phyloP scores from a whole-genome alignment of 2,113 vertebrate species.

The Maylandia zebra region DNA sequence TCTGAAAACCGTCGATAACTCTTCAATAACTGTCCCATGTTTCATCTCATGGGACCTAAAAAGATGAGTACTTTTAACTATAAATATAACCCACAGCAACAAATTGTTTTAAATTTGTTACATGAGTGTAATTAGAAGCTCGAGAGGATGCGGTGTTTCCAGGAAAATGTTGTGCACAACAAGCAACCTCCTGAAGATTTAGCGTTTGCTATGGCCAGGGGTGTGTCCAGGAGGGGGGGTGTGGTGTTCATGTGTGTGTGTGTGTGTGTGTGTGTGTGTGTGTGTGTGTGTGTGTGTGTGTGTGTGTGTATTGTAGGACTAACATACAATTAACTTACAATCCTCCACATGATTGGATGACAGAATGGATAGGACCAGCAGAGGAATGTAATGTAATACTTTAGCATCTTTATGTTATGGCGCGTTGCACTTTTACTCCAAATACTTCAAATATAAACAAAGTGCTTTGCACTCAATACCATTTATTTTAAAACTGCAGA shows the following conservation, averaged over 20 bases:
- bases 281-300: neutral
- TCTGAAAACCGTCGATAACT: neutral
- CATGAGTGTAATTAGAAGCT: neutral
- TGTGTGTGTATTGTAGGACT: neutral
- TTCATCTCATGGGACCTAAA: neutral
- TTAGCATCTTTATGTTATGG: accelerated
- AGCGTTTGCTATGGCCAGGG: accelerated
- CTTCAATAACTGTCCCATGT: neutral
- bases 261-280: neutral
- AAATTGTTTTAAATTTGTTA: accelerated
- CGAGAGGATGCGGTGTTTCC: neutral
- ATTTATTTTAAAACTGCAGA: neutral
- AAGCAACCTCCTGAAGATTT: neutral
- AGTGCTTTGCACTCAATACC: neutral
- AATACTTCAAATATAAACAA: neutral
- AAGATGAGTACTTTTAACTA: neutral
- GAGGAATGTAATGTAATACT: too few relatives aligned
- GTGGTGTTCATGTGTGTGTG: neutral
- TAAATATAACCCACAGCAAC: neutral
- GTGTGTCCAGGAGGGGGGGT: neutral
- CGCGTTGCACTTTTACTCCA: neutral
- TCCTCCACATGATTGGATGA: neutral
- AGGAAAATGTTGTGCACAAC: neutral
- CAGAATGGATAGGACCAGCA: neutral
- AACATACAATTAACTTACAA: neutral